These are phyloP conservation scores for Actinopyga echinites DNA, from an alignment of 53 echinoderm and acorn worm species.

Conservation along the genomic window DNA sequence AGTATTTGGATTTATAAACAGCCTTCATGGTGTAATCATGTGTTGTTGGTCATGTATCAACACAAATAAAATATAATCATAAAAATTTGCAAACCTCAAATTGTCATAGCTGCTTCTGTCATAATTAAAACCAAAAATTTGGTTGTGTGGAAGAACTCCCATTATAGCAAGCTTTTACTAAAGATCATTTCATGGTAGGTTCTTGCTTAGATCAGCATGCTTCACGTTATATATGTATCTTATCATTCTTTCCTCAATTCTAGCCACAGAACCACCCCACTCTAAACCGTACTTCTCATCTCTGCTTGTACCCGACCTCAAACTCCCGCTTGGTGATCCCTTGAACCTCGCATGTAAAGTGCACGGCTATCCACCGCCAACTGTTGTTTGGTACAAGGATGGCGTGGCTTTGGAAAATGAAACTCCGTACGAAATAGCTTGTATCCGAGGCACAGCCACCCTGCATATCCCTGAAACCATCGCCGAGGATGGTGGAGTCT, in stretches of 20 bases:
- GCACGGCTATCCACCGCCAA: slow-evolving; percentile 56
- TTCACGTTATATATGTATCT: not conserved
- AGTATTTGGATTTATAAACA: too few species aligned
- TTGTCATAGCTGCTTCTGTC: too few species aligned
- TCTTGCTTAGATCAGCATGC: too few species aligned
- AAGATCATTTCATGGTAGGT: too few species aligned
- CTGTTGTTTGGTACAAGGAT: slow-evolving; percentile 92
- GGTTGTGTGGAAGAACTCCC: too few species aligned
- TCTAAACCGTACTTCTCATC: slow-evolving; percentile 35
- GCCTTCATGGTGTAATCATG: too few species aligned
- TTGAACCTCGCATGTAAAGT: slow-evolving; percentile 58
- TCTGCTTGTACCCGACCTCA: slow-evolving; percentile 34
- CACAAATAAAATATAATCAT: too few species aligned
- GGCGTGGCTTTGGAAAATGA: slow-evolving; percentile 58
- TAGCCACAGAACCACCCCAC: slow-evolving; percentile 35
- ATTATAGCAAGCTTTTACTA: too few species aligned
- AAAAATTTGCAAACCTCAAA: too few species aligned
- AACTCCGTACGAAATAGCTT: slow-evolving; percentile 71
- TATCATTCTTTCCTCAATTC: slow-evolving; percentile 35
- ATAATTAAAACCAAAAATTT: too few species aligned
- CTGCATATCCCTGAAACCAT: slow-evolving; percentile 63
- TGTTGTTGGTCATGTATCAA: too few species aligned
- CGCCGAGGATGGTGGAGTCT: slow-evolving; percentile 76
- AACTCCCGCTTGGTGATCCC: slow-evolving; percentile 56
- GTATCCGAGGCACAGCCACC: slow-evolving; percentile 60